Base-by-base conservation (phyloP, 2,888 invertebrate genomes). In the Spodoptera picta region DNA sequence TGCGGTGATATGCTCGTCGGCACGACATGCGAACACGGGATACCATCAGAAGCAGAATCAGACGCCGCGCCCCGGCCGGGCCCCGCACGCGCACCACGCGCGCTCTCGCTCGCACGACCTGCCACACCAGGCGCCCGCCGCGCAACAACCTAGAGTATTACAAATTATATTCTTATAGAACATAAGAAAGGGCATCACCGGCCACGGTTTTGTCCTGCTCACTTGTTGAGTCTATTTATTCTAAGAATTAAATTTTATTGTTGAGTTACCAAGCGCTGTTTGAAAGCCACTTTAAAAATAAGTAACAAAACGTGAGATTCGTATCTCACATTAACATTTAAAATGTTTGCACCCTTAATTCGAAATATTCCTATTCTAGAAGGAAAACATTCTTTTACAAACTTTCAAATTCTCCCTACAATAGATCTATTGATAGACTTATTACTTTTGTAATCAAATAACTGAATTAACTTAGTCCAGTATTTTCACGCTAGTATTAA, bases 1-100 rank as follows among this genome's bases (percentile, higher is more conserved):
- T 83, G 96, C 96, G 49, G 96, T 96, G 50, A 96, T 96, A 70
- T 96, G 96, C 80, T 94, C 95, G 23, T 94, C 95, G 1, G 91
- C 95, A 7, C 86, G 91, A 12, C 95, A 95, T 71, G 94, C 94
- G 1, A 88, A 94, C 66, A 90, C 93, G 0, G 95, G 95, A 45
- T 92, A 90, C 76, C 95, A 95, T 77, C 92, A 93, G 73, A 91
- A 92, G 75, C 92, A 91, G 48, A 75, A 81, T 52, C 90, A 84
- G 52, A 71, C 85, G 9, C 82, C 84, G 23, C 82, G 83, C 52
- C 84, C 87, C 51, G 79, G 81, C 24, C 79, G 82, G 24, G 75
- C 79, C 3, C 56, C 84, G 9, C 87, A 86, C 42, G 69, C 81
- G 14, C 85, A 84, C 0, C 87, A 85, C 63, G 68, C 81, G n/a